phyloP scores from a whole-genome alignment of 1,140 invertebrate genomes.

The Drosophila prosaltans region DNA sequence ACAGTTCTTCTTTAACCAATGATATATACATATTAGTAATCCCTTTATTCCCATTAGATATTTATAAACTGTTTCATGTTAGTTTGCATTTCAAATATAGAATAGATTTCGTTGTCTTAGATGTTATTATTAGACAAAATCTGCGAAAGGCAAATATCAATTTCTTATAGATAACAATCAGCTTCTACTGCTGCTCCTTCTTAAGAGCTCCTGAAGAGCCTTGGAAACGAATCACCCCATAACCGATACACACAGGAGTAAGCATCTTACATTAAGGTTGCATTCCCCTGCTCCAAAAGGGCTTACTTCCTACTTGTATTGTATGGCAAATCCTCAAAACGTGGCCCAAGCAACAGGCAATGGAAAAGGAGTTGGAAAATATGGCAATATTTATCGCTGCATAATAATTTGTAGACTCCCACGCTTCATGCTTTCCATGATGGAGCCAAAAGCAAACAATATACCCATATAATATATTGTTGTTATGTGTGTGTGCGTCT shows the following conservation, averaged over 20 bases:
- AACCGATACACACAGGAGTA: not conserved
- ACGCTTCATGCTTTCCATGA: constrained; percentile 19
- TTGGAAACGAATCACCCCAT: not conserved
- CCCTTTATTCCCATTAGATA: too few relatives aligned
- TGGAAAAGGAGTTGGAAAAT: constrained; percentile 30
- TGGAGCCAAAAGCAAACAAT: constrained; percentile 50
- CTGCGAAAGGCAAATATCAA: not conserved
- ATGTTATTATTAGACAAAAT: not conserved
- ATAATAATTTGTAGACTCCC: constrained; percentile 68
- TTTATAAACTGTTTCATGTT: too few relatives aligned
- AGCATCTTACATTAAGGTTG: not conserved
- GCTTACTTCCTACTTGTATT: constrained; percentile 14
- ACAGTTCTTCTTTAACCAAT: too few relatives aligned
- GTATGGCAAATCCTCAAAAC: constrained; percentile 41
- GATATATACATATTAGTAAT: too few relatives aligned
- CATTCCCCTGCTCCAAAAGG: constrained; percentile 1
- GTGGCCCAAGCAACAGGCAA: constrained; percentile 46
- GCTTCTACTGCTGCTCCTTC: not conserved
- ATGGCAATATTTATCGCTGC: constrained; percentile 62
- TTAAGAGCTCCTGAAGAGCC: not conserved
- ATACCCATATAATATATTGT: constrained; percentile 49
- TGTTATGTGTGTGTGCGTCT: constrained; percentile 4
- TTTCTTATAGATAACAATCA: not conserved
- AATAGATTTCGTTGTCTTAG: too few relatives aligned
- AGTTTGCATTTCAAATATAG: too few relatives aligned